phyloP scores from a whole-genome alignment of 2,113 vertebrate species.

The Scophthalmus maximus region DNA sequence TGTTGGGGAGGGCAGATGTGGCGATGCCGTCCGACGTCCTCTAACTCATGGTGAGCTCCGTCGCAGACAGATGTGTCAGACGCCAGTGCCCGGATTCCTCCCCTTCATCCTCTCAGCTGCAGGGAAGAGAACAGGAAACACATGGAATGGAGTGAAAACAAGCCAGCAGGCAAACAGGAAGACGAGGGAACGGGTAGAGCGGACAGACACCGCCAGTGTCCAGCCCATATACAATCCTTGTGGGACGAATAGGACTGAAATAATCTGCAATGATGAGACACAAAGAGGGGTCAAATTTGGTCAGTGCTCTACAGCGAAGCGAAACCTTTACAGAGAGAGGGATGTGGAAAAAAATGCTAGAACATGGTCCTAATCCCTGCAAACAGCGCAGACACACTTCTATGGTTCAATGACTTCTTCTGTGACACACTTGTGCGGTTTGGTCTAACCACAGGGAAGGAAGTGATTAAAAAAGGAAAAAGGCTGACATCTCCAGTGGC shows the following conservation, averaged over 20 bases:
- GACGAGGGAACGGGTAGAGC: slow-evolving; percentile 5
- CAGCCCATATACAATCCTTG: slow-evolving; percentile 1
- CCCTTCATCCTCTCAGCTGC: slow-evolving; percentile 83
- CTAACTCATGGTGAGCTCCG: slow-evolving; percentile 64
- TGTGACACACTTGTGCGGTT: neutral
- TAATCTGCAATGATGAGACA: slow-evolving; percentile 14
- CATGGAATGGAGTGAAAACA: slow-evolving; percentile 48
- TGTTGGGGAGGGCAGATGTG: slow-evolving; percentile 16
- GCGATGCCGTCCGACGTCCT: neutral
- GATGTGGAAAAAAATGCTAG: neutral
- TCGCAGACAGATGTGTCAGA: slow-evolving; percentile 26
- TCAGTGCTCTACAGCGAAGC: neutral
- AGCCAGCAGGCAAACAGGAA: slow-evolving; percentile 57
- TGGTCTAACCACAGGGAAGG: slow-evolving; percentile 41
- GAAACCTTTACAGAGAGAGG: neutral
- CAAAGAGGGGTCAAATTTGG: slow-evolving; percentile 17
- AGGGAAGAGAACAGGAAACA: slow-evolving; percentile 78
- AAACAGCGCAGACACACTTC: slow-evolving; percentile 11
- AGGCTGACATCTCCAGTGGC: neutral
- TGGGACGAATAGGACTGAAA: slow-evolving; percentile 13
- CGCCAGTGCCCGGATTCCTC: slow-evolving; percentile 33
- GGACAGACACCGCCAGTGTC: slow-evolving; percentile 12
- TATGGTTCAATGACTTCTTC: slow-evolving; percentile 17
- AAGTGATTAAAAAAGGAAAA: slow-evolving; percentile 40
- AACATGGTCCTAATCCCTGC: neutral